Percentiles rank a stretch among this genome's conserved stretches.
These are phyloP conservation scores for Cyrtorhinus lividipennis DNA, from an alignment of 1,140 invertebrate genomes.

Conservation along the genomic window DNA sequence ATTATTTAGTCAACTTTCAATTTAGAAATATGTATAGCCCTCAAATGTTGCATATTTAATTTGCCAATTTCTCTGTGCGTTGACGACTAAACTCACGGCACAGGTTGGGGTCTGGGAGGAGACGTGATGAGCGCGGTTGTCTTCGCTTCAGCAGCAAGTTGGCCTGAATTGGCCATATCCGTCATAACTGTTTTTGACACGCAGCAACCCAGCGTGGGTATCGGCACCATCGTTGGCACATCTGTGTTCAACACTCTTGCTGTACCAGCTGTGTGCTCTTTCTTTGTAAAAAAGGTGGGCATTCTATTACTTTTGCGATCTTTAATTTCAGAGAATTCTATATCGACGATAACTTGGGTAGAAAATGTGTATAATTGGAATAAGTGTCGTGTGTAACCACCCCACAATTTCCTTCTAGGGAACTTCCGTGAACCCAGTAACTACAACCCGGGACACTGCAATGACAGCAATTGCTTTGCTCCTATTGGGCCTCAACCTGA, in stretches of 20 bases:
- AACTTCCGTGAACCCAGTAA: not conserved
- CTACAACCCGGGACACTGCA: not conserved
- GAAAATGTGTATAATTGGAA: too few species aligned
- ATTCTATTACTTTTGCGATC: too few species aligned
- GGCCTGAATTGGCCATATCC: constrained; percentile 2
- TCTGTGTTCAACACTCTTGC: constrained; percentile 10
- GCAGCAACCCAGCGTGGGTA: not conserved
- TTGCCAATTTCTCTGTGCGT: too few species aligned
- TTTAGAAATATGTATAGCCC: too few species aligned
- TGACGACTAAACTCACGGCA: too few species aligned
- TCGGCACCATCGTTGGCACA: not conserved
- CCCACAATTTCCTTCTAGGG: not conserved
- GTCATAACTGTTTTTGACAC: not conserved
- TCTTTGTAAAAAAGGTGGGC: not conserved
- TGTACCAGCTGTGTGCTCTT: constrained; percentile 2
- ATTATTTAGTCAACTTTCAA: too few species aligned
- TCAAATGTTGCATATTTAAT: too few species aligned
- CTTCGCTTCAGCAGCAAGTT: not conserved
- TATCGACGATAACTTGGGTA: too few species aligned
- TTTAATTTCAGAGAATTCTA: too few species aligned
- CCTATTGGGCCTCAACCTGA: not conserved
- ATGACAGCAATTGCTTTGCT: not conserved
- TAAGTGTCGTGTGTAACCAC: too few species aligned
- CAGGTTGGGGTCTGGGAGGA: not conserved
- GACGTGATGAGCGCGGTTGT: constrained; percentile 1